Conservation (phyloP, 2,113 vertebrate genomes). For the Cichladusa arquata region DNA sequence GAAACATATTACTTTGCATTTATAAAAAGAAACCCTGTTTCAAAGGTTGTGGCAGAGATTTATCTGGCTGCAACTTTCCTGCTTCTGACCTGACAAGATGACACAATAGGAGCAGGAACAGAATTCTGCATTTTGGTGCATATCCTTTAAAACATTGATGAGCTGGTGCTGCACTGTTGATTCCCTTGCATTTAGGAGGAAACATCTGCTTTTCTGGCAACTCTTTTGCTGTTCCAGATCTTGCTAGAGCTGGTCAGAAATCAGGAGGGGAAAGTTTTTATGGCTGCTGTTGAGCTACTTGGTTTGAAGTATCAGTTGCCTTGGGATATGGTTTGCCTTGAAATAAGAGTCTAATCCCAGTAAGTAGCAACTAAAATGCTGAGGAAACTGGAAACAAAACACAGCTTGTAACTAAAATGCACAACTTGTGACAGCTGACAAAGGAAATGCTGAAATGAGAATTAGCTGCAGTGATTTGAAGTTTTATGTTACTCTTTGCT, state of each 20-base stretch:
- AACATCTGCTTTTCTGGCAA: neutral
- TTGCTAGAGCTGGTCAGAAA: neutral
- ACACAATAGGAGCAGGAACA: neutral
- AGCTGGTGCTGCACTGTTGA: neutral
- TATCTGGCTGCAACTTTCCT: neutral
- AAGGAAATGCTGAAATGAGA: neutral
- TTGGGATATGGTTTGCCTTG: neutral
- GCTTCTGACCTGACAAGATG: neutral
- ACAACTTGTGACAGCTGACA: neutral
- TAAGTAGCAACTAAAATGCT: neutral
- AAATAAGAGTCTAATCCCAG: neutral
- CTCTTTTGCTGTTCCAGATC: neutral
- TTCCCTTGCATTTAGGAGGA: neutral
- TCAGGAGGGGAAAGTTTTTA: neutral
- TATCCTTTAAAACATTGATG: neutral
- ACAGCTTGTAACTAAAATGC: neutral
- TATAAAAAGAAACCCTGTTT: neutral
- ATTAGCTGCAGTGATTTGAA: neutral
- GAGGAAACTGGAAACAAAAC: neutral
- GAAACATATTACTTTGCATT: neutral
- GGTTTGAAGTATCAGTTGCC: neutral
- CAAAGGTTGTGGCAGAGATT: neutral
- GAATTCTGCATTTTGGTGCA: neutral
- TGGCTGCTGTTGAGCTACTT: neutral
- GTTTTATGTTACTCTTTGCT: neutral